Evolutionary conservation across 2,888 invertebrate genomes (phyloP).

Genomic region (Corbicula japonica): DNA sequence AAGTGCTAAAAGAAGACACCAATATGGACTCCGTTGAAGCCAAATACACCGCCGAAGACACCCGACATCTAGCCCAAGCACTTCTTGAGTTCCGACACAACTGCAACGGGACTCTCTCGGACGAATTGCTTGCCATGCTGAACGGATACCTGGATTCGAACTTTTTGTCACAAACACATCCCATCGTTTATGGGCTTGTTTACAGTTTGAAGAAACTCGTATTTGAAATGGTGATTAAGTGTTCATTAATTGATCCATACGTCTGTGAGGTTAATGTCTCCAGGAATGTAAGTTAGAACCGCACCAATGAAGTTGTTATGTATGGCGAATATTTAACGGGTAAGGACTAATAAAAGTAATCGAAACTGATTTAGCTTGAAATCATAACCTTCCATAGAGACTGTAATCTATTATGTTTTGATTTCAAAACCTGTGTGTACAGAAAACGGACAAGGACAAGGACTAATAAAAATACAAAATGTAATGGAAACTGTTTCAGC

Average conservation of each 20-base stretch:
- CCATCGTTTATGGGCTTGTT: conserved; percentile 54
- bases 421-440: too few species aligned
- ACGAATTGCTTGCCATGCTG: conserved; percentile 38
- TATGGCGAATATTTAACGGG: too few species aligned
- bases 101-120: conserved; percentile 46
- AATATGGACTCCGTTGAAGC: conserved; percentile 57
- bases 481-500: too few species aligned
- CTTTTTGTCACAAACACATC: conserved; percentile 19
- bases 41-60: neutral
- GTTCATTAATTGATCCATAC: conserved; percentile 47
- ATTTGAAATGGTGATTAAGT: conserved; percentile 34
- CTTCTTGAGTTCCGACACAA: conserved; percentile 20
- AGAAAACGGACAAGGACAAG: too few species aligned
- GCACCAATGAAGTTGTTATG: too few species aligned
- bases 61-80: conserved; percentile 19
- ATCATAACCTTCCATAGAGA: too few species aligned
- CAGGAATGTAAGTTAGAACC: conserved; percentile 38
- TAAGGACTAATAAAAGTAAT: too few species aligned
- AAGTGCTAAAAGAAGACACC: conserved; percentile 40
- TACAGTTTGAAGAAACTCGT: conserved; percentile 19
- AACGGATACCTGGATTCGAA: conserved; percentile 43
- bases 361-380: too few species aligned
- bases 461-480: too few species aligned
- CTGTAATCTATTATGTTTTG: too few species aligned
- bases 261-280: conserved; percentile 48